These are phyloP conservation scores for Athrips mouffetella DNA, from an alignment of 2,888 invertebrate genomes.

Conservation along the genomic window DNA sequence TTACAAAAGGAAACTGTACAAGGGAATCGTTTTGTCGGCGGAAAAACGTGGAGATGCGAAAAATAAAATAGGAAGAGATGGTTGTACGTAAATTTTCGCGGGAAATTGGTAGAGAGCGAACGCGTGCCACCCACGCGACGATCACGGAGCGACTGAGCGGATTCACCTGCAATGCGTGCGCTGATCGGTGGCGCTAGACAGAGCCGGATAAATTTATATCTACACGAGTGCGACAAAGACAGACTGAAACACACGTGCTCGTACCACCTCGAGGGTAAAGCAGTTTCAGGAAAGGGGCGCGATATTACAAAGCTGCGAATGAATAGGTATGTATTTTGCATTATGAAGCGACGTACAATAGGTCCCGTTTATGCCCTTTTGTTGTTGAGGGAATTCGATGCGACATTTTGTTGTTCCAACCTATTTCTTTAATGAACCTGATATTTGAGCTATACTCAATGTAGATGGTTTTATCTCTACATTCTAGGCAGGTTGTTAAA, in stretches of 20 bases:
- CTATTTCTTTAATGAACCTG: slow-evolving; percentile 45
- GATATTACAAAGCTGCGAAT: slow-evolving; percentile 64
- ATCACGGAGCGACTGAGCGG: slow-evolving; percentile 55
- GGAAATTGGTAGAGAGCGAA: slow-evolving; percentile 44
- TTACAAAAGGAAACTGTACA: slow-evolving; percentile 22
- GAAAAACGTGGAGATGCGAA: slow-evolving; percentile 17
- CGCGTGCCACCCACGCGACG: slow-evolving; percentile 55
- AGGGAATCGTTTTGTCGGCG: slow-evolving; percentile 24
- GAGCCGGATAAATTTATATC: slow-evolving; percentile 34
- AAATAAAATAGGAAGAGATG: slow-evolving; percentile 20
- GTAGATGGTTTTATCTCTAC: background rate
- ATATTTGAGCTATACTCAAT: slow-evolving; percentile 25
- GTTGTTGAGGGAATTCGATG: slow-evolving; percentile 48
- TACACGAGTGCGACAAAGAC: slow-evolving; percentile 38
- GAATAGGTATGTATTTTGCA: slow-evolving; percentile 64
- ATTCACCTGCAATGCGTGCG: slow-evolving; percentile 77
- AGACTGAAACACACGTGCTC: slow-evolving; percentile 62
- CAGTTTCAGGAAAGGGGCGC: slow-evolving; percentile 66
- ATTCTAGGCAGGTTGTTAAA: slow-evolving; percentile 7
- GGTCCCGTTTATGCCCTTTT: slow-evolving; percentile 51
- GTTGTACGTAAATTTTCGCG: slow-evolving; percentile 68
- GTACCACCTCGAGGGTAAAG: slow-evolving; percentile 53
- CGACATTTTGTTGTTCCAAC: slow-evolving; percentile 41
- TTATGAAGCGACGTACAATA: slow-evolving; percentile 58
- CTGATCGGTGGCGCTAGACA: slow-evolving; percentile 52